A percentile compares a stretch with the other conserved stretches of the same genome.
Evolutionary conservation across 2,113 vertebrate genomes (phyloP).

Genomic region (Syrrhaptes paradoxus): DNA sequence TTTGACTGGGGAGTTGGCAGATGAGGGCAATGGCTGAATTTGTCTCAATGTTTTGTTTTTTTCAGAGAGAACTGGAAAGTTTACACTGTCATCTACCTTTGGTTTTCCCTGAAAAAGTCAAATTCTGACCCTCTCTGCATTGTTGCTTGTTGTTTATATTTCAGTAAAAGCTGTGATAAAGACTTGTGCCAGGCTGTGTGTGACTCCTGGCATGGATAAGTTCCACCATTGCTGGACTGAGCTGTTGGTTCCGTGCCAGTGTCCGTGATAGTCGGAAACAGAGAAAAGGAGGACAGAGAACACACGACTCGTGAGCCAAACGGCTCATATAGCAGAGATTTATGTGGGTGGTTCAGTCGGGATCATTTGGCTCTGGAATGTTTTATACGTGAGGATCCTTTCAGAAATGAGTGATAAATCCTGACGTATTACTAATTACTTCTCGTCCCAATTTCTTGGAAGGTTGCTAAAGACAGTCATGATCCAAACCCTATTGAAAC

Average conservation of each 20-base stretch:
- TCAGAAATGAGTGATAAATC: not conserved
- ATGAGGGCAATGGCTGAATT: not conserved
- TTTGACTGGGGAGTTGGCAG: not conserved
- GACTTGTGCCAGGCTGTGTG: not conserved
- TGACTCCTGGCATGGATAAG: not conserved
- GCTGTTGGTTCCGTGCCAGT: not conserved
- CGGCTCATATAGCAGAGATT: not conserved
- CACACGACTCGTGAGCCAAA: not conserved
- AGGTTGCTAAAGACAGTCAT: not conserved
- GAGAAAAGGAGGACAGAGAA: not conserved
- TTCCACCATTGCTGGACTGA: not conserved
- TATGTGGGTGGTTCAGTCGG: not conserved
- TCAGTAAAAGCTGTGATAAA: not conserved
- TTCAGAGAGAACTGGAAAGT: not conserved
- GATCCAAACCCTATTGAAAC: not conserved
- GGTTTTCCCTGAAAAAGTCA: not conserved
- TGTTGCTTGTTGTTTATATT: not conserved
- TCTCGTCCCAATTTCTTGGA: not conserved
- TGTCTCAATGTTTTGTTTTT: not conserved
- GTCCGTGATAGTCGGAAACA: not conserved
- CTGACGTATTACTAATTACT: not conserved
- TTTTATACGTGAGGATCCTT: not conserved
- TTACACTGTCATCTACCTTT: not conserved
- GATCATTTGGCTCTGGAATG: not conserved
- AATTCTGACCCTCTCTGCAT: not conserved